A percentile compares a stretch with the other conserved stretches of the same genome.
Evolutionary conservation across 2,888 invertebrate genomes (phyloP).

Genomic region (Nomada ferruginata): DNA sequence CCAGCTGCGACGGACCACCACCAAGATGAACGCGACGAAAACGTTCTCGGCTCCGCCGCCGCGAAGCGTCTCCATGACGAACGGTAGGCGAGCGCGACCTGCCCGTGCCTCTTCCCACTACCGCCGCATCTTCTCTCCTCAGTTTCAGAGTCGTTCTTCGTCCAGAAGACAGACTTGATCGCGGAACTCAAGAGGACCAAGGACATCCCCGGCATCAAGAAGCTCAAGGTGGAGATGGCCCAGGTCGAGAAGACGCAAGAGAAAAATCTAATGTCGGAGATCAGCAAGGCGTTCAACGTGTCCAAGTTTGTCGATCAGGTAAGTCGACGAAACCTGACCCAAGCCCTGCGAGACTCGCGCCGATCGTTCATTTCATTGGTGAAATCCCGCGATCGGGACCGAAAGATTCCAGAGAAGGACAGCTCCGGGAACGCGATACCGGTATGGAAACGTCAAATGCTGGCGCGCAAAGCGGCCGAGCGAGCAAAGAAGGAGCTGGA

Average conservation of each 20-base stretch:
- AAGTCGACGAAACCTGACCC: slow-evolving; percentile 41
- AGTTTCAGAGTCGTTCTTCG: slow-evolving; percentile 88
- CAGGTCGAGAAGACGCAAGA: slow-evolving; percentile 93
- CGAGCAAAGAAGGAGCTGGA: slow-evolving; percentile 96
- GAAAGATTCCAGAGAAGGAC: slow-evolving; percentile 94
- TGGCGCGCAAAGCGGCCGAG: slow-evolving; percentile 97
- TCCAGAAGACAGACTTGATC: slow-evolving; percentile 93
- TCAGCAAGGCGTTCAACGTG: slow-evolving; percentile 92
- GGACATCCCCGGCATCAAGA: slow-evolving; percentile 96
- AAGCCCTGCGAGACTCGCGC: not conserved
- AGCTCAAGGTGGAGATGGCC: slow-evolving; percentile 95
- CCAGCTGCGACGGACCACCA: slow-evolving; percentile 90
- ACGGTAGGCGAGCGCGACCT: slow-evolving; percentile 72
- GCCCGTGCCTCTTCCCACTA: too few relatives aligned
- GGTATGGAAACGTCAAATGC: slow-evolving; percentile 97
- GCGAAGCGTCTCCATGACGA: slow-evolving; percentile 89
- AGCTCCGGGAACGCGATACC: slow-evolving; percentile 95
- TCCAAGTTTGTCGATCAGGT: slow-evolving; percentile 96
- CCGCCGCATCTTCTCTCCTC: slow-evolving; percentile 69
- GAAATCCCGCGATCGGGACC: too few relatives aligned
- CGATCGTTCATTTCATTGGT: not conserved
- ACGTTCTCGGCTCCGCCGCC: slow-evolving; percentile 93
- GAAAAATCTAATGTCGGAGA: slow-evolving; percentile 93
- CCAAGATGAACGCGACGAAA: slow-evolving; percentile 90
- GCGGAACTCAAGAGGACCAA: slow-evolving; percentile 96